Base-by-base conservation (phyloP, 2,113 vertebrate species). In the Calidris pugnax region DNA sequence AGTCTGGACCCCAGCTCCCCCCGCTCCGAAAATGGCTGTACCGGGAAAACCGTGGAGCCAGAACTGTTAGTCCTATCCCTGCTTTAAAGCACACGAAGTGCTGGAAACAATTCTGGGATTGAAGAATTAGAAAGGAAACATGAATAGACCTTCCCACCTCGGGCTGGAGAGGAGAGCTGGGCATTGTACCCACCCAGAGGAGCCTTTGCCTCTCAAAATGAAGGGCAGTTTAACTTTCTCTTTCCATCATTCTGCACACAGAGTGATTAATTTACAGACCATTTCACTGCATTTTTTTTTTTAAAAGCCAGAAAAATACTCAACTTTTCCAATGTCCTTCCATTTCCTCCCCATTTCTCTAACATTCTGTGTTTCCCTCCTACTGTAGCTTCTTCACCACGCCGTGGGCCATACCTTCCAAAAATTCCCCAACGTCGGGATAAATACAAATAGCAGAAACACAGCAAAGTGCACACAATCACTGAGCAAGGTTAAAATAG, bases 331-430 rank as follows among this genome's bases (percentile, higher is more conserved):
- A 13, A 50, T 50, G 33, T n/a, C 66, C 32, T 48, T 43, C 47
- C 33, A 3, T 33, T 59, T 22, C 13, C 45, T 67, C 33, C 50
- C 57, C 2, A 0, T 67, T 27, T 59, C 15, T 4, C n/a, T 37
- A 60, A 41, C 8, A 4, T 50, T 57, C n/a, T 41, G 37, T 6
- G 17, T 35, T 79, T 48, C 32, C 39, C 28, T 59, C 50, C 45
- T 37, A 6, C 41, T 45, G 0, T 4, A 28, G 33, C 19, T 24
- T 75, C 45, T 73, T n/a, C 47, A 41, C 14, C 37, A 8, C 32
- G 18, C 10, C 0, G 0, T 5, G 14, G 14, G 14, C 12, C 3
- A 1, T 7, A 19, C 8, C 20, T 27, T 39, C 37, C 41, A 27
- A 82, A 79, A 91, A 59, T 50, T 7, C 56, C 56, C 51, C 26